Base-by-base conservation (phyloP, 2,888 invertebrate species). In the Homarus gammarus region DNA sequence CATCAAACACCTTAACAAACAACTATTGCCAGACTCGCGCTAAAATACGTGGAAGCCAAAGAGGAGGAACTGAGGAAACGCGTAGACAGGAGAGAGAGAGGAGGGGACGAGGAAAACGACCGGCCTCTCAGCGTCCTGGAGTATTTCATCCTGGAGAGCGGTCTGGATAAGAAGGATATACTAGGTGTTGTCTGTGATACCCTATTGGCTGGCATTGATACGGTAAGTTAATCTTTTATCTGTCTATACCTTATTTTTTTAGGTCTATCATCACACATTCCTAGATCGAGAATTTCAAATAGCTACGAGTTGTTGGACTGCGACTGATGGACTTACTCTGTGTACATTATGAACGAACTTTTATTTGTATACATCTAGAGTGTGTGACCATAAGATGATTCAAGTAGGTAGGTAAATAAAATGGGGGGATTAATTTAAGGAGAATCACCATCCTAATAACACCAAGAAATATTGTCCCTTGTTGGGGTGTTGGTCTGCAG, bases 161-260 rank as follows among this genome's bases (percentile, higher is more conserved):
- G 96, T 92, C 93, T 97, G 5, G 96, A 97, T 93, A 94, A 95
- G 33, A 96, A 96, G 93, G 98, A 98, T 94, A 95, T 98, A n/a
- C 95, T 96, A 75, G 97, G 97, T 86, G 96, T 97, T 95, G 96
- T 96, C 89, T 96, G 97, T 64, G 98, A 98, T 94, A 95, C 97
- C 93, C 94, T 98, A 38, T 95, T 98, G 93, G 98, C 97, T 83
- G 97, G 97, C 87, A 96, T 98, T 87, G 98, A 98, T 93, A 98
- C 98, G 91, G 91, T 91, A 79, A 86, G 82, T 18, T 56, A 22
- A 56, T 18, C 18, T 31, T 36, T 15, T 38, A 36, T 22, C 36
- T 75, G 27, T 36, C 12, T 12, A 75, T 6, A 75, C 18, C 56
- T 56, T 56, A 56, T 56, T 18, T 56, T 56, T 56, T 56, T 18